Conservation (phyloP, 1,140 invertebrate species). For the Drosophila nigromelanica region DNA sequence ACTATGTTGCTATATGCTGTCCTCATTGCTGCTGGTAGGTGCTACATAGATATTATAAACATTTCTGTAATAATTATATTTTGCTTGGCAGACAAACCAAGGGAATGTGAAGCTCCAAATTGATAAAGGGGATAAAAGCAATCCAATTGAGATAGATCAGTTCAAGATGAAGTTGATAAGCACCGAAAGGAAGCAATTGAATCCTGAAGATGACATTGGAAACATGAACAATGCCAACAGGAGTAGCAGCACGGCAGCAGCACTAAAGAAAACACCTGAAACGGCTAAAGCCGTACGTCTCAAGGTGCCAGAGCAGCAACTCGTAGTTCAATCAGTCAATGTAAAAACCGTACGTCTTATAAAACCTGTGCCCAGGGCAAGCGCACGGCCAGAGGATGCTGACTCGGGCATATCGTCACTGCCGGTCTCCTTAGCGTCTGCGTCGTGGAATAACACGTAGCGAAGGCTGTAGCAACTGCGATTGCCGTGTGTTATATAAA, state of each 20-base stretch:
- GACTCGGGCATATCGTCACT: constrained; percentile 70
- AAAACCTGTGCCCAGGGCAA: constrained; percentile 55
- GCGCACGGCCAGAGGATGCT: constrained; percentile 35
- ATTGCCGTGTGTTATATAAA: constrained; percentile 4
- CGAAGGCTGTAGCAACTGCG: constrained; percentile 10
- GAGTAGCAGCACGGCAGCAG: neutral
- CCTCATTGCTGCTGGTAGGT: constrained; percentile 67
- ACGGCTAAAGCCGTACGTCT: constrained; percentile 1
- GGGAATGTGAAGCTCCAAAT: constrained; percentile 26
- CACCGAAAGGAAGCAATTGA: constrained; percentile 39
- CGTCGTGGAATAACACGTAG: constrained; percentile 8
- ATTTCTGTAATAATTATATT: neutral
- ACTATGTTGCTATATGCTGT: constrained; percentile 71
- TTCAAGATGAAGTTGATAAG: constrained; percentile 53
- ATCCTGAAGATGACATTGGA: constrained; percentile 68
- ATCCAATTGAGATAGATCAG: constrained; percentile 41
- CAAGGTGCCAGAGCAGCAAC: constrained; percentile 7
- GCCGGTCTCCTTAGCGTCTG: constrained; percentile 38
- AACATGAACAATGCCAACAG: constrained; percentile 33
- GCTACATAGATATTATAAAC: neutral
- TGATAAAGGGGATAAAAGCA: constrained; percentile 27
- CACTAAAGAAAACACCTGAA: neutral
- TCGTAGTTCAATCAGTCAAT: constrained; percentile 22
- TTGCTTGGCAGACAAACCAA: constrained; percentile 42
- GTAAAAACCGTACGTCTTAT: constrained; percentile 62